Base-by-base conservation (phyloP, 1,140 invertebrate species). In the Phenacoccus solenopsis region DNA sequence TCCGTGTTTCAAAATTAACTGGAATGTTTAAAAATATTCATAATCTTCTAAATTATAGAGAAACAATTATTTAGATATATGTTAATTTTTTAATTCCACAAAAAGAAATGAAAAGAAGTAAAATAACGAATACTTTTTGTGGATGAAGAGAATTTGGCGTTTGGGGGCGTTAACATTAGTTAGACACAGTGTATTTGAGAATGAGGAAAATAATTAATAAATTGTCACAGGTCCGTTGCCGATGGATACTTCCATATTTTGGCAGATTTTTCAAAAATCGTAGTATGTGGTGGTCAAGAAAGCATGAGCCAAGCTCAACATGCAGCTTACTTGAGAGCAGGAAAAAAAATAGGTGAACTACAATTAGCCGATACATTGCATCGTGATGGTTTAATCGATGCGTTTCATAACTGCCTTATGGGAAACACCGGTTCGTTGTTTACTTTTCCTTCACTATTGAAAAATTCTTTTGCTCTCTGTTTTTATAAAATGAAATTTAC, bases 251-350 rank as follows among this genome's bases (percentile, higher is more conserved):
- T 89, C 76, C 83, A 89, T 10, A 89, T 94, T 70, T 82, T 83
- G 74, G 77, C 78, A 71, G 89, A 87, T 1, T 89, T 93, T 76
- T 81, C 84, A 28, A 78, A 84, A 21, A 80, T 93, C 68, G 84
- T 93, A 3, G 82, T 94, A 56, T 87, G 87, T 75, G 91, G 91
- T 32, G 93, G 93, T 0, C 89, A 92, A 80, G 93, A 95, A 80
- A 89, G 79, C 74, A 95, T 95, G 93, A 90, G 88, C 72, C 82
- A 85, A 77, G 84, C 90, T 5, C 88, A 87, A 7, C 92, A 95
- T 79, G 82, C 82, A 25, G 79, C 86, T 64, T 78, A 85, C 72
- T 73, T 93, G 69, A 82, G 92, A 71, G 77, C 79, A 73, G 87
- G 87, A 32, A 74, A 84, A 0, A 92, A 90, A 80, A 81, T 92